Base-by-base conservation (phyloP, 1,140 invertebrate species). In the Scaptodrosophila lebanonensis region DNA sequence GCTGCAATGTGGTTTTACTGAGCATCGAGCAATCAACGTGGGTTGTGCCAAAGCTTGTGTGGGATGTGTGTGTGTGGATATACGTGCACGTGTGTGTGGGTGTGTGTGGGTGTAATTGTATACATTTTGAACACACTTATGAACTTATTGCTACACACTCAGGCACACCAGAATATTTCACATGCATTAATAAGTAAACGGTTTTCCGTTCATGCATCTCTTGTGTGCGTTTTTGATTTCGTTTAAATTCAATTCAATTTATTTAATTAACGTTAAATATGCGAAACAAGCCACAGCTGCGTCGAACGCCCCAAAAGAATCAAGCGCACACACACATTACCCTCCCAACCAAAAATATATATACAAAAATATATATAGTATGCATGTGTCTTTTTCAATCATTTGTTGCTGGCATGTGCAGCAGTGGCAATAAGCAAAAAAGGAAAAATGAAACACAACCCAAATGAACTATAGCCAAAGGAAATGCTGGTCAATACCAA, bases 261-360 rank as follows among this genome's bases (percentile, higher is more conserved):
- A 57, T 61, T 54, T 57, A 77, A 77, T 79, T 68, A 72, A 67
- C 22, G 35, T 65, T 35, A 79, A 72, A 79, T 68, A 54, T 20
- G 15, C 43, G 25, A 47, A 62, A 18, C 35, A 53, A 16, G 47
- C 22, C 22, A 59, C 44, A 54, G 44, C 38, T 50, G 43, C 30
- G 15, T n/a, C n/a, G n/a, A n/a, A n/a, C n/a, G n/a, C n/a, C n/a
- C n/a, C n/a, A n/a, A n/a, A n/a, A n/a, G n/a, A n/a, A n/a, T n/a
- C 25, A n/a, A 7, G 25, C 36, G 22, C 18, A 29, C 13, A 25
- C 44, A 3, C 53, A 20, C 16, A 20, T 5, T 11, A 12, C 6
- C 15, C n/a, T n/a, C n/a, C n/a, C n/a, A n/a, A 33, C 9, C 22
- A 20, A 44, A 47, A 18, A 47, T 12, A 48, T 56, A 22, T 38